Evolutionary conservation across 2,113 vertebrate genomes (phyloP).

Genomic region (Solea solea): DNA sequence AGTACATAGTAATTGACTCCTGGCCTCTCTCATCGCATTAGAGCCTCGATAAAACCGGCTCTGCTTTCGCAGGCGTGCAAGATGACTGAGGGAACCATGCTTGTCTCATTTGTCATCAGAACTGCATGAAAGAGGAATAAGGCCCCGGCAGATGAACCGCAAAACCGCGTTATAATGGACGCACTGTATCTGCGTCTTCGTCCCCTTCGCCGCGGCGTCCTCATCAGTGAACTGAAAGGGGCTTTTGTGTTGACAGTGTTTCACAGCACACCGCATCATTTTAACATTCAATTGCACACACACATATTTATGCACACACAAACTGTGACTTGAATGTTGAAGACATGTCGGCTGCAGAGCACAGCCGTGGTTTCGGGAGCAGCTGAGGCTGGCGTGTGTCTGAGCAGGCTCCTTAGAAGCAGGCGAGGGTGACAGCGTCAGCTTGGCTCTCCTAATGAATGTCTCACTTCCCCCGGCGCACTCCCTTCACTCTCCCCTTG

Average conservation of each 20-base stretch:
- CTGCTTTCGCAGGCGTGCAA: conserved; percentile 61
- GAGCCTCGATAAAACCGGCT: conserved; percentile 60
- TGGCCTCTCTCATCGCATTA: conserved; percentile 70
- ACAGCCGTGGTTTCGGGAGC: conserved; percentile 55
- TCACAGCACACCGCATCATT: conserved; percentile 55
- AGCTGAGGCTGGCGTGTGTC: conserved; percentile 75
- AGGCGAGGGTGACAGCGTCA: conserved; percentile 81
- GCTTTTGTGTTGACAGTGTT: conserved; percentile 52
- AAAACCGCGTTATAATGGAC: conserved; percentile 46
- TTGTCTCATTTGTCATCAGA: conserved; percentile 69
- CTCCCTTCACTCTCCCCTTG: conserved; percentile 73
- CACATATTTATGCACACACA: conserved; percentile 58
- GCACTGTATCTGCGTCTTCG: conserved; percentile 20
- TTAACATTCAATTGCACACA: conserved; percentile 57
- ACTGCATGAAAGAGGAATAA: conserved; percentile 42
- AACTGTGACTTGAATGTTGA: conserved; percentile 57
- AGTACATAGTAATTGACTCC: conserved; percentile 78
- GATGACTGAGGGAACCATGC: conserved; percentile 42
- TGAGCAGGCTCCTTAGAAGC: conserved; percentile 75
- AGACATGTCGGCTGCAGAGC: conserved; percentile 52
- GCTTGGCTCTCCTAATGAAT: conserved; percentile 86
- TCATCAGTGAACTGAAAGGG: conserved; percentile 31
- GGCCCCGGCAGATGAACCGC: conserved; percentile 54
- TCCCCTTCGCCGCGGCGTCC: conserved; percentile 38
- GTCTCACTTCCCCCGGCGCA: conserved; percentile 80